phyloP scores from a whole-genome alignment of 1,140 invertebrate genomes.

The Sesamia nonagrioides region DNA sequence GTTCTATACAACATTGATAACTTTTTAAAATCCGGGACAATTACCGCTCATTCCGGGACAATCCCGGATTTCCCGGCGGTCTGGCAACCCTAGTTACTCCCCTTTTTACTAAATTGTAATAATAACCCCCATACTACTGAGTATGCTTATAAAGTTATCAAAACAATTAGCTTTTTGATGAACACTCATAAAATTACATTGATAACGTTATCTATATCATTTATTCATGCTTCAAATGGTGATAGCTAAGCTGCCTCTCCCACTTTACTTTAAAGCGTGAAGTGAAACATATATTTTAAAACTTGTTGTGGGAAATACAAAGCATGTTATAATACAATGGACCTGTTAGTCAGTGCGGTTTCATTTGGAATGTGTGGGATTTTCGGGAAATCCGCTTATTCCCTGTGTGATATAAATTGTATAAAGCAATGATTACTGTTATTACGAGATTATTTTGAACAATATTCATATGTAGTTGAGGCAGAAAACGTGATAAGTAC shows the following conservation, averaged over 20 bases:
- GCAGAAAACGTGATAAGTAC: constrained; percentile 54
- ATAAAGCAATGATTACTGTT: constrained; percentile 11
- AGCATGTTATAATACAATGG: constrained; percentile 39
- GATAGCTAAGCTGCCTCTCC: constrained; percentile 40
- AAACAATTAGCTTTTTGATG: constrained; percentile 51
- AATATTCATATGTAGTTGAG: constrained; percentile 48
- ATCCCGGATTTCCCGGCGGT: too few species aligned
- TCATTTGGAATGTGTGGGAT: background rate
- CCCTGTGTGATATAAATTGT: constrained; percentile 11
- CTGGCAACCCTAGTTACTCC: too few species aligned
- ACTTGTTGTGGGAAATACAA: constrained; percentile 17
- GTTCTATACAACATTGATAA: too few species aligned
- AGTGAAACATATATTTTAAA: constrained; percentile 40
- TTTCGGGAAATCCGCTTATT: constrained; percentile 8
- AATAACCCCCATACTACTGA: constrained; percentile 29
- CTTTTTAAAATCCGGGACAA: too few species aligned
- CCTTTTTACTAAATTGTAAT: constrained; percentile 19
- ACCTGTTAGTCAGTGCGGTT: background rate
- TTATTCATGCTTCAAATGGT: constrained; percentile 35
- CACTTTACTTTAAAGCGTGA: constrained; percentile 41
- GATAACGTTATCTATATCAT: constrained; percentile 28
- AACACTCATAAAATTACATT: constrained; percentile 41
- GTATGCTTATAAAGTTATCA: constrained; percentile 46
- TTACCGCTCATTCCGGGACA: too few species aligned
- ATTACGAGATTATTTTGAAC: constrained; percentile 23